These are phyloP conservation scores for Alfaro cultratus DNA, from an alignment of 2,797 vertebrate species.

Conservation along the genomic window DNA sequence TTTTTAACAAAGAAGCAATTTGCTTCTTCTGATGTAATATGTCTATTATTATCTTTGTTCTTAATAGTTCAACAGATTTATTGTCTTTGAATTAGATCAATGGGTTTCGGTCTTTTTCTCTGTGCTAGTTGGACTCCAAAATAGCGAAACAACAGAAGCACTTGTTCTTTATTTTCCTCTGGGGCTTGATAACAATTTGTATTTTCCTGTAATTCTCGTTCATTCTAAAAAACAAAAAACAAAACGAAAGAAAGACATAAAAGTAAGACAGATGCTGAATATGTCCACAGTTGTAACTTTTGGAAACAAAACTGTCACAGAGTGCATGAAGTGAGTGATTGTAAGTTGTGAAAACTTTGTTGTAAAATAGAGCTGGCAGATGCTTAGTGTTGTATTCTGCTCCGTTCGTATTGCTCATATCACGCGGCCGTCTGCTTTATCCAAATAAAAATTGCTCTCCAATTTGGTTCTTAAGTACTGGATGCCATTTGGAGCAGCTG, in stretches of 20 bases:
- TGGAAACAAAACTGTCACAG: constrained; percentile 18
- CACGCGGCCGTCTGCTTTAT: constrained; percentile 13
- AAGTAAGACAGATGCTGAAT: neutral
- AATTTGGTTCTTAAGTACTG: constrained; percentile 53
- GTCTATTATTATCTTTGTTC: neutral
- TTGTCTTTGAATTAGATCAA: constrained; percentile 12
- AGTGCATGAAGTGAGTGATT: constrained; percentile 7
- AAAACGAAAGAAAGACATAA: neutral
- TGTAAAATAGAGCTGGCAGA: constrained; percentile 29
- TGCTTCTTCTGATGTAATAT: constrained; percentile 2
- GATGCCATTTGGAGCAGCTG: constrained; percentile 59
- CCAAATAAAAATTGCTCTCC: constrained; percentile 28
- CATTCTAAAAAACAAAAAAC: constrained; percentile 9
- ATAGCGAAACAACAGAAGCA: constrained; percentile 8
- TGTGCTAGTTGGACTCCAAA: constrained; percentile 4
- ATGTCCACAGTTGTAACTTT: constrained; percentile 6
- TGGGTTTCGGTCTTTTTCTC: neutral
- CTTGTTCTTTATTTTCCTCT: constrained; percentile 28
- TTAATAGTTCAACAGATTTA: constrained; percentile 15
- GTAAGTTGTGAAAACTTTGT: constrained; percentile 8
- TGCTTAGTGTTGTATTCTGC: constrained; percentile 21
- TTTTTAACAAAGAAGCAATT: constrained; percentile 19
- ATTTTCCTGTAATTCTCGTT: constrained; percentile 46
- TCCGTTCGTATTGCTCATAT: constrained; percentile 17
- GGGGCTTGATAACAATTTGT: constrained; percentile 26